phyloP scores from a whole-genome alignment of 2,797 vertebrate species.

The Sebastolobus alascanus region DNA sequence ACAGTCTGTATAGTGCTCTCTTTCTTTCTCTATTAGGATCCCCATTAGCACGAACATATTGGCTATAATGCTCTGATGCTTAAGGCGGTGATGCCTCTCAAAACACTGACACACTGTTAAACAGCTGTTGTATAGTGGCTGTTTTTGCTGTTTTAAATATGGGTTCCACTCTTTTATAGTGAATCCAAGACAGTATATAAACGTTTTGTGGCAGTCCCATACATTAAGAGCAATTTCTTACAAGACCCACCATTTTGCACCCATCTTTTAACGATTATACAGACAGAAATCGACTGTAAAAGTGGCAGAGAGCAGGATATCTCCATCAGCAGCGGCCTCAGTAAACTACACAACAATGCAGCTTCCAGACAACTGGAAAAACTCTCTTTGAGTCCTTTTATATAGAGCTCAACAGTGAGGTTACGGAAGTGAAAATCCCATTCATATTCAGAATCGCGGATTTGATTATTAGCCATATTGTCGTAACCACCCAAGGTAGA shows the following conservation, averaged over 20 bases:
- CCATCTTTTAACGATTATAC: not conserved
- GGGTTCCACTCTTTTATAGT: not conserved
- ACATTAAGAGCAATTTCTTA: not conserved
- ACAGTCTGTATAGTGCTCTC: not conserved
- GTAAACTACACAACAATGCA: not conserved
- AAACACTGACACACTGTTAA: not conserved
- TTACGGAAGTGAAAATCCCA: too few species aligned
- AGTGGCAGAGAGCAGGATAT: not conserved
- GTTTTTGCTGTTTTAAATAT: not conserved
- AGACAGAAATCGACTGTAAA: not conserved
- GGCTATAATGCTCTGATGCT: not conserved
- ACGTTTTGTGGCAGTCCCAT: not conserved
- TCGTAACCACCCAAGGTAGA: too few species aligned
- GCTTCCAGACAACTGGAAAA: not conserved
- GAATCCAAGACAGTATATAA: not conserved
- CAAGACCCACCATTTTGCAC: not conserved
- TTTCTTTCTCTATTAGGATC: too few species aligned
- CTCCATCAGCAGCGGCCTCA: not conserved
- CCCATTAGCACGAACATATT: too few species aligned
- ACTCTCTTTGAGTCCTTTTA: too few species aligned
- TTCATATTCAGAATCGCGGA: too few species aligned
- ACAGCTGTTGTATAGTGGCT: not conserved
- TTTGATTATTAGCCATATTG: too few species aligned
- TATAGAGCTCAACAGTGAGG: too few species aligned
- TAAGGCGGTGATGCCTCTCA: not conserved